Base-by-base conservation (phyloP, 2,888 invertebrate genomes). In the Pheosia tremula region DNA sequence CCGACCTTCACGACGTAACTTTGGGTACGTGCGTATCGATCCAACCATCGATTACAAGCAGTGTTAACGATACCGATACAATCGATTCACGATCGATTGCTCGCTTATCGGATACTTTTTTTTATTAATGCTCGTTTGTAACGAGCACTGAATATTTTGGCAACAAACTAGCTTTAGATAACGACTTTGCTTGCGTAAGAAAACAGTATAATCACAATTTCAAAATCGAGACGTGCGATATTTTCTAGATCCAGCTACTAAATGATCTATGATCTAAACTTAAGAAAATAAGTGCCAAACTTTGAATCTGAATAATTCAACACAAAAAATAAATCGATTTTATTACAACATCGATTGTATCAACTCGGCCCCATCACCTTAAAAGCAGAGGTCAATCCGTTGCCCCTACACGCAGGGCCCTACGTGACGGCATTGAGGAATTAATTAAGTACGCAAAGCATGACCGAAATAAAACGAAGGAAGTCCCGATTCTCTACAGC, bases 381-480 rank as follows among this genome's bases (percentile, higher is more conserved):
- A 24, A 24, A 24, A 24, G 43, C 13, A 41, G 73, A 77, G 83
- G 83, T 83, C 83, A 83, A 65, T 74, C 64, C 60, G 66, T 63
- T 80, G 81, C 74, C 77, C 80, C 79, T 74, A 84, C 81, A 83
- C 69, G 78, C 78, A 80, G 72, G 71, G 49, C 66, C 60, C 75
- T 82, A 87, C 88, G 90, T 90, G 89, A 85, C 80, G 83, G 79
- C 80, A 87, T 87, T 85, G 84, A 81, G 64, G 76, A 86, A 82
- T 87, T 88, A 88, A 89, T 89, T 86, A 87, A 81, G 77, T 72
- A 78, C 74, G 68, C 63, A 71, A 68, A 72, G 75, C 75, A 71
- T 78, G 75, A 76, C 74, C 37, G 71, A 72, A 69, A 77, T 77
- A 75, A 78, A 80, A 81, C 69, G 69, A 63, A 75, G 76, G 77